Conservation (phyloP, 1,140 invertebrate genomes). For the Leptinotarsa undecemlineata region DNA sequence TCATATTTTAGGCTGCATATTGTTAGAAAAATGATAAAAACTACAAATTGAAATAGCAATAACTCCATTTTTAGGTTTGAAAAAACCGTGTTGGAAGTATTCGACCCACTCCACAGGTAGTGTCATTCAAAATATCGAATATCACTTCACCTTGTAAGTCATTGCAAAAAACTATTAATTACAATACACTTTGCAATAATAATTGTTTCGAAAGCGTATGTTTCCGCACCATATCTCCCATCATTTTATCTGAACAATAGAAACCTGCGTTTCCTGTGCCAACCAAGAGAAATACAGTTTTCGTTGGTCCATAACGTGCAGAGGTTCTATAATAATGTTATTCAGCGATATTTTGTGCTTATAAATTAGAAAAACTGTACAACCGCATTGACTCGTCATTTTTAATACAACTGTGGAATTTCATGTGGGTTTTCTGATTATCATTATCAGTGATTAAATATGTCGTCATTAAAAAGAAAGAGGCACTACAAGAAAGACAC, state of each 20-base stretch:
- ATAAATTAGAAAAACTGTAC: neutral
- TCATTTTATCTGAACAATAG: constrained; percentile 26
- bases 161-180: neutral
- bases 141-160: neutral
- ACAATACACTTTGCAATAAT: constrained; percentile 1
- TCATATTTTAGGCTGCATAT: no score
- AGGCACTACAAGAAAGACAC: constrained; percentile 86
- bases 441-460: constrained; percentile 24
- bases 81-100: no score
- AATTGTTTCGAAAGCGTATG: constrained; percentile 18
- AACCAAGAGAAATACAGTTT: constrained; percentile 15
- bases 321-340: neutral
- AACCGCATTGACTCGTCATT: constrained; percentile 3
- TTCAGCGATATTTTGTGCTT: neutral
- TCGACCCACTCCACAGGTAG: no score
- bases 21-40: no score
- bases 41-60: no score
- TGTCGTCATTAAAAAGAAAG: constrained; percentile 54
- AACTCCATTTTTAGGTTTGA: no score
- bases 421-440: constrained; percentile 20
- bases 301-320: neutral
- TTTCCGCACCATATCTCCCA: constrained; percentile 27
- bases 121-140: no score
- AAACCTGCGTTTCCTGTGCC: constrained; percentile 12
- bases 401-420: neutral